Evolutionary conservation across 2,113 vertebrate genomes (phyloP), one percentile per base, ranked within the genome.

Genomic region (Ochotona curzoniae): DNA sequence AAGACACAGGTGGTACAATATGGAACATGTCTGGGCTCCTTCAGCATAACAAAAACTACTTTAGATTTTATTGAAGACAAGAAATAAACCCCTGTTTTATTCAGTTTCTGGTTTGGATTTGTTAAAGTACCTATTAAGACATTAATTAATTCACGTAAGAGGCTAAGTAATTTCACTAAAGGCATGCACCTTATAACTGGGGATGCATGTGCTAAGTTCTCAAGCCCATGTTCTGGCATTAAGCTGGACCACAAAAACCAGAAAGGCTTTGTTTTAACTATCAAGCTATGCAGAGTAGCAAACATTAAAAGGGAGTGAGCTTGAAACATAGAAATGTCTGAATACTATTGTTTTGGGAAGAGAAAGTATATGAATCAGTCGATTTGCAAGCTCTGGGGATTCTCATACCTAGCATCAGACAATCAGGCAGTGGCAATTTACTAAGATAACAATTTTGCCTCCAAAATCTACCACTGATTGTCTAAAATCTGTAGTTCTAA

Each of bases 401-500:
- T 96, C 51, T 63, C 84, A 61, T 9, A 2, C 1, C 30, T 95
- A 49, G 94, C 57, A 66, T 91, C 79, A 92, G 85, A 67, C 30
- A 14, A 38, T 87, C 54, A 44, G 73, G 75, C 89, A 91, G 91
- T 49, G 73, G 32, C 69, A 57, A 4, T 66, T 60, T 67, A 67
- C 61, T 78, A 89, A 83, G 63, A 93, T 97, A 90, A 28, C 81
- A 95, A 32, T 78, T 95, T 73, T 88, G 87, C 61, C 84, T 89
- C 47, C 70, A 88, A 75, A 84, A 85, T 9, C 21, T 64, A 51
- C 23, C 85, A 60, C 28, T 32, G 30, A 71, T 71, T 85, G 93
- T 96, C 82, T 91, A 73, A 91, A 91, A 91, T 67, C n/a, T 76
- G 61, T 82, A 91, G 84, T 93, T 95, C 89, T 88, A 90, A 86